Base-by-base conservation (phyloP, 2,113 vertebrate genomes). In the Podiceps cristatus region DNA sequence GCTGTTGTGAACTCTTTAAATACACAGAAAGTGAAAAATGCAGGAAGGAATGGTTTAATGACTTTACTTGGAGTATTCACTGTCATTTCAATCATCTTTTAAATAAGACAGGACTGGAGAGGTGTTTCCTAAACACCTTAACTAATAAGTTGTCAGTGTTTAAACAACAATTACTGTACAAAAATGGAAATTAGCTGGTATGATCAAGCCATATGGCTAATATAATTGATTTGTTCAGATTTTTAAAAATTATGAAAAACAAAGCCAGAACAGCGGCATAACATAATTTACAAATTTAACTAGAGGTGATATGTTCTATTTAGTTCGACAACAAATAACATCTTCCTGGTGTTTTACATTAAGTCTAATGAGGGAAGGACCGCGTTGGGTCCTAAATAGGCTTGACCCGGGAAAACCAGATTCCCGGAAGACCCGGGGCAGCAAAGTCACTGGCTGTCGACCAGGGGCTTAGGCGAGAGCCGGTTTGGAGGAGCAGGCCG, bases 131-230 rank as follows among this genome's bases (percentile, higher is more conserved):
- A 93, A 98, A 95, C 66, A 98, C 94, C 96, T 98, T 97, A 95
- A 95, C 93, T 98, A 98, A 97, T 96, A 98, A 96, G 95, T 95
- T 96, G 91, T 93, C 96, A 83, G 96, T 86, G 74, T 98, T 98
- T 97, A 96, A 98, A 87, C 86, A 97, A 98, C 95, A 97, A 98
- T 98, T 97, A 97, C 78, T 64, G 91, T 88, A 90, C 90, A 96
- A 97, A 95, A 96, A 97, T 93, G 90, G 93, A 97, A 98, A 98
- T 98, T 95, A 98, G 93, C 84, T 96, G 75, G 93, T 96, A 96
- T 86, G 88, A 98, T 98, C 97, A 98, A 98, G 91, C 96, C 97
- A 97, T 97, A 96, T 98, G 96, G 97, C 87, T 98, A 98, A 98
- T 96, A 97, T 96, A 98, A 98, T 98, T 97, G 94, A 98, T 98